Conservation (phyloP, 2,888 invertebrate species). For the Cantharis rufa region DNA sequence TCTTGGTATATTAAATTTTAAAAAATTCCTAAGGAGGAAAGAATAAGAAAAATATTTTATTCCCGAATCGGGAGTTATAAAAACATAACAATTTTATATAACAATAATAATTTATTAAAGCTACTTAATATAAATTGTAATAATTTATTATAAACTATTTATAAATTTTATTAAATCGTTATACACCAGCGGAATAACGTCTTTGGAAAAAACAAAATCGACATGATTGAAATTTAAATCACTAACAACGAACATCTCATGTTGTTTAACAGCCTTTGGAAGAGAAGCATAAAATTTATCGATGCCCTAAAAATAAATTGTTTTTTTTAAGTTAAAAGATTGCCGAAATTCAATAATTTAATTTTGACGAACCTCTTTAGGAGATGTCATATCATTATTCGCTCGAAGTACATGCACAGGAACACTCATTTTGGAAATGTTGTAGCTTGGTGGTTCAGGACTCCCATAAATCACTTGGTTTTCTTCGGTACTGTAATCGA, state of each 20-base stretch:
- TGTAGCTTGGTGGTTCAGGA: constrained; percentile 62
- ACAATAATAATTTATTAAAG: constrained; percentile 3
- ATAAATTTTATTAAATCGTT: not conserved
- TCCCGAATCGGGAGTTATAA: no score
- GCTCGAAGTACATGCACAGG: constrained; percentile 67
- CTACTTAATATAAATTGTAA: not conserved
- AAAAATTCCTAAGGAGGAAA: no score
- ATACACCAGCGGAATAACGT: not conserved
- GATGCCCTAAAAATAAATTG: not conserved
- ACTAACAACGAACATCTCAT: not conserved
- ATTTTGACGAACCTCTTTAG: constrained; percentile 54
- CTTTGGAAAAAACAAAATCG: not conserved
- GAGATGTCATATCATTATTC: constrained; percentile 65
- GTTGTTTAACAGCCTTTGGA: not conserved
- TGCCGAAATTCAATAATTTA: not conserved
- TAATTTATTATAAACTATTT: not conserved
- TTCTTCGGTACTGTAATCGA: constrained; percentile 60
- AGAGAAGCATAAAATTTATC: not conserved
- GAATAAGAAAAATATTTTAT: no score
- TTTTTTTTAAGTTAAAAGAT: no score
- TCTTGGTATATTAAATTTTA: no score
- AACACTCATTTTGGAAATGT: constrained; percentile 62
- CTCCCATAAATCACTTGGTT: constrained; percentile 59
- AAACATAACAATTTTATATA: not conserved
- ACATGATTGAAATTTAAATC: not conserved